These are phyloP conservation scores for Anomalospiza imberbis DNA, from an alignment of 2,797 vertebrate genomes.

Conservation along the genomic window DNA sequence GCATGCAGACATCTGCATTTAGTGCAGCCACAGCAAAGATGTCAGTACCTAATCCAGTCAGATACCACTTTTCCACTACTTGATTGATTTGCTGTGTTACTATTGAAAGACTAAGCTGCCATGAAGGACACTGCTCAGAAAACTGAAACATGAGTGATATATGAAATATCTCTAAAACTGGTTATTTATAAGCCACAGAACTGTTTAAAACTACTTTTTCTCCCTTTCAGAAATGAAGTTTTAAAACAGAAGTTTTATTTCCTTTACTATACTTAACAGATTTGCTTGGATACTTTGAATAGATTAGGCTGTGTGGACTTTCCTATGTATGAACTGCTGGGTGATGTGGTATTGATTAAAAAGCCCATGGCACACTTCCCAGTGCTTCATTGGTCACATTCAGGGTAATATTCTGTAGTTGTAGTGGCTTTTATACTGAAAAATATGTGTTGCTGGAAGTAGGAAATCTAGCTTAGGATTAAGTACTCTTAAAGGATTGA, in stretches of 20 bases:
- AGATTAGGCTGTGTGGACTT: background rate
- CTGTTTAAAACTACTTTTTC: background rate
- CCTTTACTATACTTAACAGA: background rate
- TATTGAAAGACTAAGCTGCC: background rate
- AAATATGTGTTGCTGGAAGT: background rate
- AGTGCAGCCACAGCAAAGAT: background rate
- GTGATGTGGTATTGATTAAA: slow-evolving; percentile 12
- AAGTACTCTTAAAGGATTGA: background rate
- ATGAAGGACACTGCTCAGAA: background rate
- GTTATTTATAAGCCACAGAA: background rate
- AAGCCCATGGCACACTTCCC: background rate
- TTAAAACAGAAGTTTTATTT: background rate
- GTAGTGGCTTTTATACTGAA: background rate
- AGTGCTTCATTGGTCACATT: background rate
- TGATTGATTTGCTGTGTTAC: background rate
- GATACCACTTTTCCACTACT: background rate
- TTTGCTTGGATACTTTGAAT: background rate
- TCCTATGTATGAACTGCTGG: background rate
- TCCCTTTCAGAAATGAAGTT: background rate
- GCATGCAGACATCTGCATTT: background rate
- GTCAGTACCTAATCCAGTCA: background rate
- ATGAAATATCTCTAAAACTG: background rate
- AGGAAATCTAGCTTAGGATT: background rate
- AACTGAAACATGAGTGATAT: background rate
- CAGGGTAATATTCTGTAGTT: background rate